A percentile compares a stretch with the other conserved stretches of the same genome.
These are phyloP conservation scores for Enteromius mattozi DNA, from an alignment of 2,797 vertebrate genomes.

Conservation along the genomic window DNA sequence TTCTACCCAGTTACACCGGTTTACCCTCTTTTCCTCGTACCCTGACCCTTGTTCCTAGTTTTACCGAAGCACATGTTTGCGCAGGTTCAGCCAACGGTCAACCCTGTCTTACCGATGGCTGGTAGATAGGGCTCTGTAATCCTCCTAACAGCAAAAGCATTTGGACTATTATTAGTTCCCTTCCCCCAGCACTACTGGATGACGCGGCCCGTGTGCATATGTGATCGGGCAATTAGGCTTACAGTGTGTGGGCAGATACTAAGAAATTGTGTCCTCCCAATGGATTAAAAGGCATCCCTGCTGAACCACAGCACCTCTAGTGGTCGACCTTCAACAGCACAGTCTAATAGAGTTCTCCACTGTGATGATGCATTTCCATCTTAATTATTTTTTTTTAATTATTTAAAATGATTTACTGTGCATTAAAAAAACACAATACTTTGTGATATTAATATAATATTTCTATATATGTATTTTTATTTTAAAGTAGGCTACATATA, in stretches of 20 bases:
- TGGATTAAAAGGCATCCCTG: slow-evolving; percentile 26
- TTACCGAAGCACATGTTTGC: slow-evolving; percentile 68
- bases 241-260: slow-evolving; percentile 40
- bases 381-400: neutral
- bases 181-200: slow-evolving; percentile 51
- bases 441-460: neutral
- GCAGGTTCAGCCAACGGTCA: slow-evolving; percentile 81
- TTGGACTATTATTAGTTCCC: slow-evolving; percentile 74
- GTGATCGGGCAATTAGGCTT: slow-evolving; percentile 63
- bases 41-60: slow-evolving; percentile 45
- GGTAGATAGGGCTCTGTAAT: slow-evolving; percentile 81
- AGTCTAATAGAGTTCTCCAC: neutral
- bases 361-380: neutral
- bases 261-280: slow-evolving; percentile 43
- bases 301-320: slow-evolving; percentile 35
- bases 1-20: slow-evolving; percentile 35
- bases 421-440: neutral
- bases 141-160: slow-evolving; percentile 81
- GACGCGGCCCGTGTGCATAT: slow-evolving; percentile 45
- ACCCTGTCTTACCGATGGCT: slow-evolving; percentile 76
- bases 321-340: neutral
- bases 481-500: neutral
- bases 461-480: neutral
- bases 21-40: slow-evolving; percentile 38
- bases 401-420: neutral